A percentile compares a stretch with the other conserved stretches of the same genome.
These are phyloP conservation scores for Drosophila subpulchrella DNA, from an alignment of 1,140 invertebrate genomes.

Conservation along the genomic window DNA sequence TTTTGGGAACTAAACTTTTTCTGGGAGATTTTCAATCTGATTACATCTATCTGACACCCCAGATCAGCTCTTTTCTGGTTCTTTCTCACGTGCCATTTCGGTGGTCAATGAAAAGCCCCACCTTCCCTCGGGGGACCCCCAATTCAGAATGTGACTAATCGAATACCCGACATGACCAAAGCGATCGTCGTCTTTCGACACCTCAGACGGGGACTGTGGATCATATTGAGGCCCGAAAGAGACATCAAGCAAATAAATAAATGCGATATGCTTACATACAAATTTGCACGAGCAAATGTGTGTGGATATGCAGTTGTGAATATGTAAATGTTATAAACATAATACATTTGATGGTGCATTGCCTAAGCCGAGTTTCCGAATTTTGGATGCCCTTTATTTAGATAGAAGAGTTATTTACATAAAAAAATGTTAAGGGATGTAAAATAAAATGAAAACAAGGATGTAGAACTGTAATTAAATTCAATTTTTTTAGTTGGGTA, in stretches of 20 bases:
- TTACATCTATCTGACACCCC: slow-evolving; percentile 10
- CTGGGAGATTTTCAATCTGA: not conserved
- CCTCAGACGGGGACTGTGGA: slow-evolving; percentile 51
- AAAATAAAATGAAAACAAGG: no score
- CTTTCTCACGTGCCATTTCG: slow-evolving; percentile 74
- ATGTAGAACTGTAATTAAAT: no score
- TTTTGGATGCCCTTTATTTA: slow-evolving; percentile 9
- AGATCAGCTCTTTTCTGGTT: slow-evolving; percentile 9
- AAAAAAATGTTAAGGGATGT: no score
- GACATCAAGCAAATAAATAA: slow-evolving; percentile 68
- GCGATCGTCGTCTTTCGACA: slow-evolving; percentile 68
- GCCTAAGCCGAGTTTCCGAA: slow-evolving; percentile 11
- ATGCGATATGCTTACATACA: slow-evolving; percentile 47
- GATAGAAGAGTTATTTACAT: not conserved
- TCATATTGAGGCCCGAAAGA: slow-evolving; percentile 69
- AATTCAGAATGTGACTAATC: slow-evolving; percentile 70
- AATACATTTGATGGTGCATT: slow-evolving; percentile 45
- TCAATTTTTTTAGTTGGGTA: no score
- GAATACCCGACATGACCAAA: slow-evolving; percentile 55
- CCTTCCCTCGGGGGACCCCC: not conserved
- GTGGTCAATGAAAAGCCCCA: slow-evolving; percentile 43
- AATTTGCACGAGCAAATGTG: slow-evolving; percentile 17
- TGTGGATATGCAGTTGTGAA: slow-evolving; percentile 40
- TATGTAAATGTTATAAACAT: slow-evolving; percentile 63
- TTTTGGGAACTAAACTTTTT: not conserved